phyloP scores from a whole-genome alignment of 1,140 invertebrate species.

The Drosophila arawakana region DNA sequence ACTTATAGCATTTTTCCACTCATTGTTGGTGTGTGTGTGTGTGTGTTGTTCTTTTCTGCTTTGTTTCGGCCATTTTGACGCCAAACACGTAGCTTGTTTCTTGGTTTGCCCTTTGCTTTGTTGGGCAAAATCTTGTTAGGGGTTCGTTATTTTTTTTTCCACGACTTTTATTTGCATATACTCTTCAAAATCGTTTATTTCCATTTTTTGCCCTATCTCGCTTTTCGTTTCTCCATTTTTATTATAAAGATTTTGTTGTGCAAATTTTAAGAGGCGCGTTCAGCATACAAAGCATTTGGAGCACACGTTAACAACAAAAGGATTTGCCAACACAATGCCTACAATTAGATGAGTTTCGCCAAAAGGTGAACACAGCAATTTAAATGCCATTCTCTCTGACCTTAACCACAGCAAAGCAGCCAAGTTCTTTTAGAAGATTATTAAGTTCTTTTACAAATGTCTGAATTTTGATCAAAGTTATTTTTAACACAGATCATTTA shows the following conservation, averaged over 20 bases:
- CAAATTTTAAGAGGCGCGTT: constrained; percentile 48
- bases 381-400: constrained; percentile 17
- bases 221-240: neutral
- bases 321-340: constrained; percentile 34
- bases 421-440: neutral
- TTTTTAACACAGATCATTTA: too few species aligned
- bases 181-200: constrained; percentile 61
- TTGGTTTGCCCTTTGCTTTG: constrained; percentile 60
- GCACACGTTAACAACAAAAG: constrained; percentile 48
- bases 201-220: neutral
- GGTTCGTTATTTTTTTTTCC: constrained; percentile 53
- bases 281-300: constrained; percentile 68
- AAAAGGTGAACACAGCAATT: constrained; percentile 21
- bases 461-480: too few species aligned
- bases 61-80: constrained; percentile 68
- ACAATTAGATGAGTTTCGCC: constrained; percentile 48
- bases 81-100: constrained; percentile 70
- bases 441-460: too few species aligned
- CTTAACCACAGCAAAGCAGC: neutral
- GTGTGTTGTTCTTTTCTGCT: constrained; percentile 11
- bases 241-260: constrained; percentile 52
- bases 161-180: constrained; percentile 72
- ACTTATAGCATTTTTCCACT: neutral
- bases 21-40: constrained; percentile 7
- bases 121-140: constrained; percentile 73